A percentile compares a stretch with the other conserved stretches of the same genome.
phyloP scores from a whole-genome alignment of 2,888 invertebrate genomes.

The Cantharis flavilabris region DNA sequence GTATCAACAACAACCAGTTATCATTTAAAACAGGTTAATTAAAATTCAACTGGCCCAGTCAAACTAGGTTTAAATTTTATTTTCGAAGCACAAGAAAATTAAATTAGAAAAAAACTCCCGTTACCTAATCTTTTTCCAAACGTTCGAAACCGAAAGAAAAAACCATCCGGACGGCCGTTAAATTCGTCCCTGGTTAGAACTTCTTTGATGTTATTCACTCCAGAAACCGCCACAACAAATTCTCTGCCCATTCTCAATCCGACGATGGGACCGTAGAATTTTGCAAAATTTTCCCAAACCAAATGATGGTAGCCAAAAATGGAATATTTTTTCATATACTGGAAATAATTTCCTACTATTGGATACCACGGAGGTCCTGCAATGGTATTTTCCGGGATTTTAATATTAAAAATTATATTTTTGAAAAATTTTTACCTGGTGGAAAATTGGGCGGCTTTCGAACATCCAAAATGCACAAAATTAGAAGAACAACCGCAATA shows the following conservation, averaged over 20 bases:
- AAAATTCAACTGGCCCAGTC: neutral
- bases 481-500: neutral
- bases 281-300: constrained; percentile 63
- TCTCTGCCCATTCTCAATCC: constrained; percentile 69
- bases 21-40: constrained; percentile 2
- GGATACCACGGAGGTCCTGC: constrained; percentile 63
- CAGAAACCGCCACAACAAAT: constrained; percentile 65
- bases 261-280: constrained; percentile 66
- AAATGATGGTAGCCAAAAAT: constrained; percentile 61
- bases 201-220: constrained; percentile 65
- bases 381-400: neutral
- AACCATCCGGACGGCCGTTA: constrained; percentile 73
- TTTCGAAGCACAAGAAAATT: neutral
- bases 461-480: constrained; percentile 35
- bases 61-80: neutral
- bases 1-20: constrained; percentile 13
- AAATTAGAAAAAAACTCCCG: neutral
- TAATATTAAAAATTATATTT: too few relatives aligned
- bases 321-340: constrained; percentile 49
- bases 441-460: constrained; percentile 59
- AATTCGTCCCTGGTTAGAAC: constrained; percentile 67
- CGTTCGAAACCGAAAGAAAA: constrained; percentile 68
- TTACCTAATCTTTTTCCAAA: constrained; percentile 72
- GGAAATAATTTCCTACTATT: constrained; percentile 58
- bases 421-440: constrained; percentile 55